These are phyloP conservation scores for Globia sparganii DNA, from an alignment of 2,888 invertebrate genomes.

Conservation along the genomic window DNA sequence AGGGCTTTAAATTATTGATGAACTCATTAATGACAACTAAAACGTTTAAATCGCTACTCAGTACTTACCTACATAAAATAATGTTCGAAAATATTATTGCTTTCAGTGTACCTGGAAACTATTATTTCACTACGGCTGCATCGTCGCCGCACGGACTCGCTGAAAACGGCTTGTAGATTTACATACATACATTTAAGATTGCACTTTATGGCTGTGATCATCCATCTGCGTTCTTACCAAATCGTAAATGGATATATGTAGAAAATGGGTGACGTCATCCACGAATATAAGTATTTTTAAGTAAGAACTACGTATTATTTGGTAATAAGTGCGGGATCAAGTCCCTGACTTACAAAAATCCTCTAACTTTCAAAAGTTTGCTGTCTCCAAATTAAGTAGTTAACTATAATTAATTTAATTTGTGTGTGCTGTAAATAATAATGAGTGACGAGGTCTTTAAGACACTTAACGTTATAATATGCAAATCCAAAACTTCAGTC, in stretches of 20 bases:
- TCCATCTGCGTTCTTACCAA: slow-evolving; percentile 31
- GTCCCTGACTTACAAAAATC: background rate
- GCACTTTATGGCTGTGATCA: slow-evolving; percentile 61
- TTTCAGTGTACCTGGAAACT: slow-evolving; percentile 81
- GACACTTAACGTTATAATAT: slow-evolving; percentile 44
- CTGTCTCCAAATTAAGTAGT: background rate
- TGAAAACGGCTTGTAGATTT: slow-evolving; percentile 75
- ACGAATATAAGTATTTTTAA: slow-evolving; percentile 11
- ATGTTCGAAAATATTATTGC: slow-evolving; percentile 46
- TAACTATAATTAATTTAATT: background rate
- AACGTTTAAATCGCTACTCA: background rate
- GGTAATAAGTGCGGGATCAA: background rate
- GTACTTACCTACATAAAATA: background rate
- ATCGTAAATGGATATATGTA: slow-evolving; percentile 16
- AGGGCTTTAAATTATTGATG: background rate
- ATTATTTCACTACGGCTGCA: slow-evolving; percentile 79
- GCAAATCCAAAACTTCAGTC: slow-evolving; percentile 56
- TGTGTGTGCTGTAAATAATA: slow-evolving; percentile 2
- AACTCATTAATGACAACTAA: background rate
- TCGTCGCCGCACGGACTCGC: slow-evolving; percentile 81
- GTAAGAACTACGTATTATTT: background rate
- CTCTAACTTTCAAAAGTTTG: background rate
- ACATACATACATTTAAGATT: slow-evolving; percentile 41
- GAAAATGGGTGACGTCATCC: background rate
- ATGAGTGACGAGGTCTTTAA: slow-evolving; percentile 3